Evolutionary conservation across 23 tunicate genomes (phyloP).

Genomic region (Ciona savignyi): DNA sequence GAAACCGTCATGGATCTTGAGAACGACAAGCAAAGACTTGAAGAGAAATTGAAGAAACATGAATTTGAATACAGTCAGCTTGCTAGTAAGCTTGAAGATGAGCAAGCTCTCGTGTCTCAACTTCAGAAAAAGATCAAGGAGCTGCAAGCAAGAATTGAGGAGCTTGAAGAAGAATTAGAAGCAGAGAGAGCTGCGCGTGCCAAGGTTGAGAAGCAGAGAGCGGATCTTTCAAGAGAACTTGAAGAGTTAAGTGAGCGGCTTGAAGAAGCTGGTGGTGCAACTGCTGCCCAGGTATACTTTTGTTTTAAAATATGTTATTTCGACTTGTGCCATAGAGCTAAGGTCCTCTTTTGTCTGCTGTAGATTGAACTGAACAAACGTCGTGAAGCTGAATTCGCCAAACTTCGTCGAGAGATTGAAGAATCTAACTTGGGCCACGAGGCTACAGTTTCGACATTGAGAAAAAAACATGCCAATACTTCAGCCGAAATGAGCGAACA

Average conservation of each 20-base stretch:
- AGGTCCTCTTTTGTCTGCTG: background rate
- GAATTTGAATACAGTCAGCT: slow-evolving; percentile 96
- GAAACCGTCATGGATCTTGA: slow-evolving; percentile 93
- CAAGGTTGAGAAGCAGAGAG: slow-evolving; percentile 88
- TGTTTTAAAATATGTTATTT: background rate
- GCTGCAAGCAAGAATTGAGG: slow-evolving; percentile 93
- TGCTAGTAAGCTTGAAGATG: slow-evolving; percentile 92
- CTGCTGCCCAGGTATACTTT: slow-evolving; percentile 70
- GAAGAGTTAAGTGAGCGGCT: slow-evolving; percentile 95
- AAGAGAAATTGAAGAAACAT: slow-evolving; percentile 84
- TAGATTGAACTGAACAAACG: slow-evolving; percentile 96
- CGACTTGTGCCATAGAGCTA: background rate
- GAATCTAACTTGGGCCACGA: slow-evolving; percentile 94
- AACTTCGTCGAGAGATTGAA: slow-evolving; percentile 90
- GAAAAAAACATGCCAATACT: slow-evolving; percentile 88
- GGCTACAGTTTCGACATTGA: slow-evolving; percentile 74
- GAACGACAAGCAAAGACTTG: slow-evolving; percentile 84
- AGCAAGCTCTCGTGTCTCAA: slow-evolving; percentile 84
- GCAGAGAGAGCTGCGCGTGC: slow-evolving; percentile 94
- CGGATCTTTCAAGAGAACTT: slow-evolving; percentile 88
- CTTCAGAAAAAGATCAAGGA: slow-evolving; percentile 98
- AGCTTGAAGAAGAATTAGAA: slow-evolving; percentile 96
- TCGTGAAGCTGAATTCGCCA: slow-evolving; percentile 90
- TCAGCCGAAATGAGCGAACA: slow-evolving; percentile 92
- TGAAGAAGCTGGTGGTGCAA: slow-evolving; percentile 97